Percentiles rank a stretch among this genome's conserved stretches.
These are phyloP conservation scores for Deladenus siricidicola DNA, from an alignment of 2,888 invertebrate genomes.

Conservation along the genomic window DNA sequence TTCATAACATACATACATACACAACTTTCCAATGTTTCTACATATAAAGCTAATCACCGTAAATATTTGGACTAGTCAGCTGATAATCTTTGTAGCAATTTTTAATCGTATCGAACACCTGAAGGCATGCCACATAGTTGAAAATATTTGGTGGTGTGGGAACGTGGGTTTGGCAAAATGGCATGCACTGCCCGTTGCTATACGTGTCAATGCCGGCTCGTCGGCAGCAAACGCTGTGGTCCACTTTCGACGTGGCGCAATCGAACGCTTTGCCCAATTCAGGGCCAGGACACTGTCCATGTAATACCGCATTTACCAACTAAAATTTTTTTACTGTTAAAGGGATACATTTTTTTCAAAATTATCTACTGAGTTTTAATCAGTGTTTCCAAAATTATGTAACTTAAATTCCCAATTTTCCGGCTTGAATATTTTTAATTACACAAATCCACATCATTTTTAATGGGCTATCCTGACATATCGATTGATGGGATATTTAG, in stretches of 20 bases:
- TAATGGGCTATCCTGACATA: too few relatives aligned
- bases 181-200: constrained; percentile 45
- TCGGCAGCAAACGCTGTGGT: constrained; percentile 41
- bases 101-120: constrained; percentile 35
- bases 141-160: constrained; percentile 47
- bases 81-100: constrained; percentile 38
- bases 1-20: too few relatives aligned
- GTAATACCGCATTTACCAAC: constrained; percentile 45
- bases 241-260: constrained; percentile 44
- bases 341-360: not conserved
- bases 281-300: constrained; percentile 46
- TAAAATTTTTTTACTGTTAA: constrained; percentile 19
- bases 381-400: not conserved
- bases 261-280: constrained; percentile 49
- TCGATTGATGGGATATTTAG: too few relatives aligned
- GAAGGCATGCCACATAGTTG: constrained; percentile 38
- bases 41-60: constrained; percentile 39
- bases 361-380: not conserved
- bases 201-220: constrained; percentile 35
- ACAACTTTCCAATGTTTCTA: too few relatives aligned
- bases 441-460: too few relatives aligned
- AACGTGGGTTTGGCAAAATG: constrained; percentile 46
- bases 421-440: too few relatives aligned
- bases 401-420: not conserved
- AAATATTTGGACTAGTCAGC: constrained; percentile 41